phyloP scores from a whole-genome alignment of 2,888 invertebrate genomes.

The Lasioglossum morio region DNA sequence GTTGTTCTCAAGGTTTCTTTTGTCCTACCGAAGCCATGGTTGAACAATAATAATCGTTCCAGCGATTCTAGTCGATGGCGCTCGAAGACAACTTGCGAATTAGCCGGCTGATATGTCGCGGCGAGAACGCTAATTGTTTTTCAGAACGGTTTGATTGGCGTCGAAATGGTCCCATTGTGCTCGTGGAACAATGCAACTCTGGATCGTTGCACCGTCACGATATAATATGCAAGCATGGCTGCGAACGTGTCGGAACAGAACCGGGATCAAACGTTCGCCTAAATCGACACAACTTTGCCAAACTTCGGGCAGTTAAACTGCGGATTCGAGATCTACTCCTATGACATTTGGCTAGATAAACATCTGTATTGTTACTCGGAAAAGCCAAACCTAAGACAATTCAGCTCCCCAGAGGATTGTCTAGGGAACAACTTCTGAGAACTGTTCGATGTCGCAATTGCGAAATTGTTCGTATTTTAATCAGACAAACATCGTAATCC shows the following conservation, averaged over 20 bases:
- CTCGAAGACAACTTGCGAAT: conserved; percentile 15
- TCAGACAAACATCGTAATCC: no score
- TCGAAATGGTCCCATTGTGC: conserved; percentile 45
- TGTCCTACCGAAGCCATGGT: background rate
- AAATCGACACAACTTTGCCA: background rate
- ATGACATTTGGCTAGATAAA: background rate
- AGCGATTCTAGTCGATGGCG: background rate
- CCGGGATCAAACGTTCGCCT: background rate
- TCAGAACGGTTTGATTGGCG: conserved; percentile 44
- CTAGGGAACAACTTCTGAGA: no score
- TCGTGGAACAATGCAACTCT: conserved; percentile 35
- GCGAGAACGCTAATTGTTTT: conserved; percentile 54
- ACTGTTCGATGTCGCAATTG: no score
- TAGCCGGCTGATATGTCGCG: background rate
- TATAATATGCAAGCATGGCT: conserved; percentile 28
- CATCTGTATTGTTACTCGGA: background rate
- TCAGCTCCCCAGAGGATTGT: background rate
- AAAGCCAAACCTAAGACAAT: background rate
- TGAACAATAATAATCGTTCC: background rate
- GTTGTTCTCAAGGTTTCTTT: background rate
- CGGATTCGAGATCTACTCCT: background rate
- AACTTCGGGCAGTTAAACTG: background rate
- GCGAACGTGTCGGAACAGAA: background rate
- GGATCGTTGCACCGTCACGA: conserved; percentile 17
- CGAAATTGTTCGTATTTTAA: no score